Percentiles rank a stretch among this genome's conserved stretches.
Evolutionary conservation across 2,888 invertebrate species (phyloP).

Genomic region (Fabriciana adippe): DNA sequence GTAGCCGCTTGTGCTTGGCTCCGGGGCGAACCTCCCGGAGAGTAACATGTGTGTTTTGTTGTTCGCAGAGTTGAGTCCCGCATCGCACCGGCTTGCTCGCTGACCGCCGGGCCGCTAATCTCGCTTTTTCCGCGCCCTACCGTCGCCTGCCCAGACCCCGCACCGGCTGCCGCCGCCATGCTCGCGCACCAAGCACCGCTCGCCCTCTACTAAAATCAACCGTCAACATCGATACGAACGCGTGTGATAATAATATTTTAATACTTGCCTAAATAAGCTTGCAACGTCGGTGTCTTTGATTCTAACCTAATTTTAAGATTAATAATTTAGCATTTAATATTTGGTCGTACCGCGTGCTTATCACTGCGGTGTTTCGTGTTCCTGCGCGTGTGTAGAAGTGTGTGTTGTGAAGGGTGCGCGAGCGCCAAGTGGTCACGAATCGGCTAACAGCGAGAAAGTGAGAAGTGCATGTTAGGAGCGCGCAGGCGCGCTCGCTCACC

Average conservation of each 20-base stretch:
- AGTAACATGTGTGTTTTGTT: conserved; percentile 82
- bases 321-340: conserved; percentile 65
- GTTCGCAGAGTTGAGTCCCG: conserved; percentile 83
- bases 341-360: conserved; percentile 52
- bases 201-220: conserved; percentile 79
- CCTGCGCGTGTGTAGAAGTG: conserved; percentile 65
- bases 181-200: conserved; percentile 80
- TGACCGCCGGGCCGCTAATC: conserved; percentile 82
- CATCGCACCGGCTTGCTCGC: conserved; percentile 81
- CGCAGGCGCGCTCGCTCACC: conserved; percentile 71
- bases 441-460: conserved; percentile 53
- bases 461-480: conserved; percentile 72
- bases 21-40: conserved; percentile 74
- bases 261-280: conserved; percentile 81
- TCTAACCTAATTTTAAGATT: conserved; percentile 78
- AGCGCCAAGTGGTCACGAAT: conserved; percentile 53
- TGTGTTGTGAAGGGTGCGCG: conserved; percentile 66
- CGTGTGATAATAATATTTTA: conserved; percentile 79
- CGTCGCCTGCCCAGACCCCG: conserved; percentile 73
- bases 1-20: conserved; percentile 81
- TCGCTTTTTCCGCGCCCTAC: conserved; percentile 80
- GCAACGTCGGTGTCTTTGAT: conserved; percentile 80
- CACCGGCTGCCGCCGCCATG: conserved; percentile 75
- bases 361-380: conserved; percentile 54
- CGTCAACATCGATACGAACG: conserved; percentile 80